Percentiles rank a stretch among this genome's conserved stretches.
Evolutionary conservation across 2,888 invertebrate species (phyloP).

Genomic region (Drosophila anomalipes): DNA sequence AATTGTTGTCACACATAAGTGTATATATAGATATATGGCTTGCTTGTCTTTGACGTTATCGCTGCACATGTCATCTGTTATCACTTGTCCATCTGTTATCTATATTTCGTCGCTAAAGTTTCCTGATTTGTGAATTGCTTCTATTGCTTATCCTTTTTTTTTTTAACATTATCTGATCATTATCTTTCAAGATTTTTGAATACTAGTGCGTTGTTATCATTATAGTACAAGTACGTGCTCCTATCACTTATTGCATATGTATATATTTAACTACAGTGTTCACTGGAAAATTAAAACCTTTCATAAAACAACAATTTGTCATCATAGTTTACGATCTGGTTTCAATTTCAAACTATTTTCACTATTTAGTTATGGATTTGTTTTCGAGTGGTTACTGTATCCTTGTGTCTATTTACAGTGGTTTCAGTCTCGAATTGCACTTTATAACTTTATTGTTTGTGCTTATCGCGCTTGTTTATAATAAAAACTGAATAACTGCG

Average conservation of each 20-base stretch:
- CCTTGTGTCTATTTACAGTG: constrained; percentile 35
- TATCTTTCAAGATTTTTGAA: constrained; percentile 46
- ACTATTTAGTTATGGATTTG: background rate
- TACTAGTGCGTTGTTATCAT: constrained; percentile 41
- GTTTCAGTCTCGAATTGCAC: constrained; percentile 62
- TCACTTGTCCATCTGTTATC: constrained; percentile 7
- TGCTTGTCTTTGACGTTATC: constrained; percentile 33
- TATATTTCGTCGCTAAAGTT: background rate
- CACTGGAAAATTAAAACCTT: background rate
- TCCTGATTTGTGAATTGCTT: background rate
- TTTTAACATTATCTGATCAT: constrained; percentile 15
- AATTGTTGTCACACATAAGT: constrained; percentile 20
- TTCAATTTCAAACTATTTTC: background rate
- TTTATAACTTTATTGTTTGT: constrained; percentile 55
- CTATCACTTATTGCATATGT: constrained; percentile 9
- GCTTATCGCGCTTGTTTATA: constrained; percentile 45
- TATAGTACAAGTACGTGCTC: constrained; percentile 6
- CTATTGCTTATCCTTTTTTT: constrained; percentile 2
- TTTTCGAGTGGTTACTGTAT: background rate
- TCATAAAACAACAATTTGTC: background rate
- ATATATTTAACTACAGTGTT: constrained; percentile 12
- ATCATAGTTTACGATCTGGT: background rate
- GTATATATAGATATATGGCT: background rate
- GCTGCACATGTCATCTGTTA: constrained; percentile 1
- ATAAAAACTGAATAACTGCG: constrained; percentile 3